These are phyloP conservation scores for Pandemis corylana DNA, from an alignment of 2,888 invertebrate species.

Conservation along the genomic window DNA sequence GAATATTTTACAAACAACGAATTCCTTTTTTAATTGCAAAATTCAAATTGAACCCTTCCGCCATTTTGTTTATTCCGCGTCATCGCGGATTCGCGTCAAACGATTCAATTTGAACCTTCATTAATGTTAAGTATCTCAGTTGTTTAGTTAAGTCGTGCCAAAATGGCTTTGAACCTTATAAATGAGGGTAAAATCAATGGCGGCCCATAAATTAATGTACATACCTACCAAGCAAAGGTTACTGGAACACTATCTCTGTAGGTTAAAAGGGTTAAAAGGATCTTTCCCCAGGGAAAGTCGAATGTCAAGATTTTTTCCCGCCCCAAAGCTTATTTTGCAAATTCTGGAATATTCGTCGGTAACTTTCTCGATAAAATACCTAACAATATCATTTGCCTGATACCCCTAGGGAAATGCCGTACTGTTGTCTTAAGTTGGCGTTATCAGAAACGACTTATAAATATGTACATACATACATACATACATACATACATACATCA, in stretches of 20 bases:
- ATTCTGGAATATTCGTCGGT: not conserved
- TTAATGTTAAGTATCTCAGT: too few species aligned
- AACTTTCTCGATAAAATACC: not conserved
- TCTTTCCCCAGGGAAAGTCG: not conserved
- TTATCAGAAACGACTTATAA: not conserved
- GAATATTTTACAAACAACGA: too few species aligned
- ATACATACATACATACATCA: not conserved
- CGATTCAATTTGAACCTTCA: too few species aligned
- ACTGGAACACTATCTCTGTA: not conserved
- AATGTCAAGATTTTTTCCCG: not conserved
- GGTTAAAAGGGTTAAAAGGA: constrained; percentile 8
- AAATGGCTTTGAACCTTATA: not conserved
- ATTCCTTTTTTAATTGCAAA: too few species aligned
- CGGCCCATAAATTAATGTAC: not conserved
- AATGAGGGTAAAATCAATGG: not conserved
- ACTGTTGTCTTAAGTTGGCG: not conserved
- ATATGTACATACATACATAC: not conserved
- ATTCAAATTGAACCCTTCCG: too few species aligned
- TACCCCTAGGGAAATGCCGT: not conserved
- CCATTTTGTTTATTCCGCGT: too few species aligned
- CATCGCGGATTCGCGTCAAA: too few species aligned
- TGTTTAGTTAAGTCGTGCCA: too few species aligned
- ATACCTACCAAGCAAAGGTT: not conserved
- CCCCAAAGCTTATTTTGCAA: not conserved
- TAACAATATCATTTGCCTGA: not conserved